Evolutionary conservation across 1,140 invertebrate genomes (phyloP), one percentile per base, ranked within the genome.

Genomic region (Drosophila serrata): DNA sequence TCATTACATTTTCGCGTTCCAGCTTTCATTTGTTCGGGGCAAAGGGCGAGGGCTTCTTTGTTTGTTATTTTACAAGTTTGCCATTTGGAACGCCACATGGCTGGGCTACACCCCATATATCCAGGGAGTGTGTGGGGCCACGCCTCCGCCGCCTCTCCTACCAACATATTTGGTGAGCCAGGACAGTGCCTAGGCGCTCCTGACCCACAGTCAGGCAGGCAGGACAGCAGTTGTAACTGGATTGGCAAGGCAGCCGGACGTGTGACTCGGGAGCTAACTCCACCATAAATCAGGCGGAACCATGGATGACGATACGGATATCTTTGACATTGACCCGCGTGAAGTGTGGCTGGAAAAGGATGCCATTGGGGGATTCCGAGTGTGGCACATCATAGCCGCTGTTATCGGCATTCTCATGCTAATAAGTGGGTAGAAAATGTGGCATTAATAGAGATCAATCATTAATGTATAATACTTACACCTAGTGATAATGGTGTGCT

Each of bases 401-500:
- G 94, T 94, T 40, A 93, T 79, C 92, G 95, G 95, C 92, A 94
- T 94, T 92, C 68, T 90, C 4, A 43, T 91, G 57, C 74, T 84
- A 39, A 85, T 86, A 74, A 81, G 80, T 88, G 53, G 72, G 85
- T 64, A 42, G 12, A 31, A 19, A 37, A 7, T 33, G 4, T 5
- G 3, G 15, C 8, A n/a, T 53, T 43, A 19, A 13, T 4, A 19
- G 12, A n/a, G 27, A 31, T 49, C 2, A 6, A 6, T 9, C 1
- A n/a, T 24, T 24, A 24, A 37, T 13, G 19, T 6, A 39, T 33
- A 15, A 15, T 39, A 46, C 19, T 22, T 40, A 46, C 22, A 39
- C 11, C 22, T 46, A 95, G 95, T 96, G 49, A 95, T 98, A 60
- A 95, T 97, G 73, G 90, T 98, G 49, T 98, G 97, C 84, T 98